Evolutionary conservation across 2,888 invertebrate genomes (phyloP).

Genomic region (Nasonia oneida): DNA sequence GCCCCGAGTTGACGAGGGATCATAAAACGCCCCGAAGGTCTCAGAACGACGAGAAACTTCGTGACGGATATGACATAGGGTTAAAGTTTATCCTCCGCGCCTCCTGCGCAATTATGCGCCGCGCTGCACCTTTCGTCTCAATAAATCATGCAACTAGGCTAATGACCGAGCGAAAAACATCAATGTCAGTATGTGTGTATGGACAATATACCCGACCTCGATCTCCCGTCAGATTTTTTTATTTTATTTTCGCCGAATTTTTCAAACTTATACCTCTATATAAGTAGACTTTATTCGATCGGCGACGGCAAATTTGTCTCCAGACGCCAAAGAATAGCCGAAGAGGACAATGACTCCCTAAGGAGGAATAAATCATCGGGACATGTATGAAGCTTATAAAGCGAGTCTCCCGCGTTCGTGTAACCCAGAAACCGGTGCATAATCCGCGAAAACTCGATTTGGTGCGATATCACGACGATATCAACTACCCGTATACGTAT

Average conservation of each 20-base stretch:
- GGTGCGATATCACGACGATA: neutral
- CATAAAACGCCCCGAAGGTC: neutral
- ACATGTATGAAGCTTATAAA: neutral
- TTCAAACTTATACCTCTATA: too few relatives aligned
- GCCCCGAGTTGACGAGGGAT: neutral
- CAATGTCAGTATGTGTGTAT: neutral
- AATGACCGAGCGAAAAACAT: conserved; percentile 12
- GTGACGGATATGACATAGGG: neutral
- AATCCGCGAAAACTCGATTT: neutral
- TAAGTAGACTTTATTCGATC: neutral
- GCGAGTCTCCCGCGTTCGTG: neutral
- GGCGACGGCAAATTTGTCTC: neutral
- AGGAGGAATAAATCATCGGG: neutral
- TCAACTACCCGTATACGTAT: neutral
- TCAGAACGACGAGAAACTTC: neutral
- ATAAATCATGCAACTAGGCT: conserved; percentile 21
- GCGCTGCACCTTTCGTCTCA: neutral
- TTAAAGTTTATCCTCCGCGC: conserved; percentile 13
- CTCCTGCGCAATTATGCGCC: neutral
- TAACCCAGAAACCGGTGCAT: neutral
- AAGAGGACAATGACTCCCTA: neutral
- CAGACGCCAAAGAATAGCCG: neutral
- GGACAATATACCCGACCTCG: neutral
- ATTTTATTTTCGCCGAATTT: too few relatives aligned
- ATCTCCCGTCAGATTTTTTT: neutral